Conservation (phyloP, 92 coral and sea anemone species). For the Palythoa grandiflora region DNA sequence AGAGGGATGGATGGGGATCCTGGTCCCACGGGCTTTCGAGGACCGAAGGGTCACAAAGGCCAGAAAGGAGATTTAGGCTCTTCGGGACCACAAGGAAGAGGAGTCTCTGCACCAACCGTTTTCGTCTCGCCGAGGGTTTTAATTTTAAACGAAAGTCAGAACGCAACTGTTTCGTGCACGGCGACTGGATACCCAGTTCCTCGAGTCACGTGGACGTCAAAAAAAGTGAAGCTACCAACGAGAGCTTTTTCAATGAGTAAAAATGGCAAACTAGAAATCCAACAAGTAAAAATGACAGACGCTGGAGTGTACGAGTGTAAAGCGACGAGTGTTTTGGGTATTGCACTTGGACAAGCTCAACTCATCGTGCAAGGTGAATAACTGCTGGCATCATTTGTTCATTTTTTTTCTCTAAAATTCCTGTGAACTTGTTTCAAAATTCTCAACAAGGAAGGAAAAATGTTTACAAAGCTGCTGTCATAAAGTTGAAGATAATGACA, state of each 20-base stretch:
- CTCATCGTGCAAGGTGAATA: conserved; percentile 27
- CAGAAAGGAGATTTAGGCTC: conserved; percentile 39
- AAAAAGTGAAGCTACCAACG: not conserved
- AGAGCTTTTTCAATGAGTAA: not conserved
- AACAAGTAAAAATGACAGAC: conserved; percentile 29
- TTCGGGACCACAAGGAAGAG: conserved; percentile 19
- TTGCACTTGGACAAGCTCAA: not conserved
- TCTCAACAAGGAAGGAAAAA: too few species aligned
- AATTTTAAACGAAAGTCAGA: conserved; percentile 33
- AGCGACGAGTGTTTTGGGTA: conserved; percentile 31
- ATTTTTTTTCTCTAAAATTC: not conserved
- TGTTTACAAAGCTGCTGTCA: too few species aligned
- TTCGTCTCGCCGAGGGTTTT: conserved; percentile 8
- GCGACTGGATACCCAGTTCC: conserved; percentile 32
- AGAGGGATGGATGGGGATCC: conserved; percentile 1
- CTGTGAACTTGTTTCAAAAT: too few species aligned
- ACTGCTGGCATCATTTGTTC: not conserved
- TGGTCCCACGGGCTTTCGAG: conserved; percentile 20
- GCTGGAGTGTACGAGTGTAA: conserved; percentile 40
- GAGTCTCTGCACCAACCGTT: conserved; percentile 28
- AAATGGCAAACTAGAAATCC: conserved; percentile 19
- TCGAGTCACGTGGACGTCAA: conserved; percentile 16
- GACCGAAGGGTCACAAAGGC: conserved; percentile 24
- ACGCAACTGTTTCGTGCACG: not conserved
- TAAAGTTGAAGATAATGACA: too few species aligned